Base-by-base conservation (phyloP, 2,113 vertebrate genomes). In the Paedocypris sp. region DNA sequence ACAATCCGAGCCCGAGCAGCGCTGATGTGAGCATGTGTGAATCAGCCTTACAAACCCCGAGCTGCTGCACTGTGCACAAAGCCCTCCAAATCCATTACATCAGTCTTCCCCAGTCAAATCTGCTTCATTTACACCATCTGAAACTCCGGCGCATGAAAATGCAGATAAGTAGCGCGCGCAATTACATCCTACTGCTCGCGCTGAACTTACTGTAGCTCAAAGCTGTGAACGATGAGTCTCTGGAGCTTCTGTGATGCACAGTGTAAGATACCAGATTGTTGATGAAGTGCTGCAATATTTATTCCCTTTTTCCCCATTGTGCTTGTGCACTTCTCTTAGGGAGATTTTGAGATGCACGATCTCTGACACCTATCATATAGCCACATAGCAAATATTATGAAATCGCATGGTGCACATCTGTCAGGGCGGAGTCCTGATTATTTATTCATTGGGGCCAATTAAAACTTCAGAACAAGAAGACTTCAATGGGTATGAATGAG, bases 371-470 rank as follows among this genome's bases (percentile, higher is more conserved):
- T 68, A 62, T 20, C 73, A 53, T 22, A 77, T 75, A 82, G 77
- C 78, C 81, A 78, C 76, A 69, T 43, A 13, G 72, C 69, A 66
- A 66, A 72, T 63, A 63, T 80, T 75, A 80, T 80, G 77, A 74
- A 72, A 75, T 71, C 50, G 47, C 73, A 77, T 73, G 36, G 72
- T 62, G 73, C 78, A 79, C 82, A 84, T 84, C 83, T 85, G 83
- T 74, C 79, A 79, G 80, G 82, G 78, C 83, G 83, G 80, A 79
- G 76, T 61, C 62, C 39, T 43, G 68, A 84, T 82, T 69, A 82
- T 83, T 85, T 83, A 85, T 85, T 86, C 83, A 85, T 84, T 78
- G 79, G 75, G 72, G 73, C 83, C 81, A 85, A 85, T 85, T 82
- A 85, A 86, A 84, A 83, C 80, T 83, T 83, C 77, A 85, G 77